Conservation (phyloP, 2,888 invertebrate species). For the Ennomos erosarius region DNA sequence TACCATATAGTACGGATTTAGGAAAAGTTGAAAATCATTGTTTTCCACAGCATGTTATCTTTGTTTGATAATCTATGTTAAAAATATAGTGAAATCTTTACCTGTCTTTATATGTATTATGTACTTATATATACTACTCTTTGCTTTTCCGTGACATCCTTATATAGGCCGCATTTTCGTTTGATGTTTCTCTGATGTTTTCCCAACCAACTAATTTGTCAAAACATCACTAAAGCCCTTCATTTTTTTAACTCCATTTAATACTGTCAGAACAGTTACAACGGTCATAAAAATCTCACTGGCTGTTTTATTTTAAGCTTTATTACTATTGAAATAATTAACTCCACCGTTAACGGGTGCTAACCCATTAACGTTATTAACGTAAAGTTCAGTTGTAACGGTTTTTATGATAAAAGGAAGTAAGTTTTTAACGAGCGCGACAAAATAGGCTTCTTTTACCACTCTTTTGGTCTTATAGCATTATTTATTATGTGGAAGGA, state of each 20-base stretch:
- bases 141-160: too few relatives aligned
- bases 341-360: conserved; percentile 60
- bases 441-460: conserved; percentile 36
- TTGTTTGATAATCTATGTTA: too few relatives aligned
- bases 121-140: too few relatives aligned
- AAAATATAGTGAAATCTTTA: too few relatives aligned
- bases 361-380: conserved; percentile 39
- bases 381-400: conserved; percentile 58
- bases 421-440: conserved; percentile 56
- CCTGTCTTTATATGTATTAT: too few relatives aligned
- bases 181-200: too few relatives aligned
- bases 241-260: conserved; percentile 15
- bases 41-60: too few relatives aligned
- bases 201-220: too few relatives aligned
- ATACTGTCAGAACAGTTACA: conserved; percentile 44
- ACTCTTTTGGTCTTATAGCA: conserved; percentile 37
- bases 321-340: conserved; percentile 66
- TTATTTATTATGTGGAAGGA: conserved; percentile 36
- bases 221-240: not conserved
- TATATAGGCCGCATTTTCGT: too few relatives aligned
- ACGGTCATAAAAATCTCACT: conserved; percentile 53
- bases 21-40: too few relatives aligned
- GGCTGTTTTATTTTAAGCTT: conserved; percentile 54
- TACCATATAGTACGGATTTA: too few relatives aligned
- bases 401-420: conserved; percentile 68